These are phyloP conservation scores for Nymphalis polychloros DNA, from an alignment of 2,888 invertebrate genomes.

Conservation along the genomic window DNA sequence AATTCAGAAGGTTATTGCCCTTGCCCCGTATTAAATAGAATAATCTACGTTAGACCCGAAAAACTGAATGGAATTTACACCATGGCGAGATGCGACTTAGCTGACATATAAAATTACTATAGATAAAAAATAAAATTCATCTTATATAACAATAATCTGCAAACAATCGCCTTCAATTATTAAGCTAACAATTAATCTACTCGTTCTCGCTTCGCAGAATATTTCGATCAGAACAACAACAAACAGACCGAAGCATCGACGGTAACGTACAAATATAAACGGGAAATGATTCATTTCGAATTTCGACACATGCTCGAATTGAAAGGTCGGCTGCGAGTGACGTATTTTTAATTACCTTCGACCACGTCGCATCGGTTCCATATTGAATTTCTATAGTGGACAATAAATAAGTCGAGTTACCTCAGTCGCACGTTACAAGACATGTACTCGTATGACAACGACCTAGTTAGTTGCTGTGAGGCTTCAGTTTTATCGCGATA, in stretches of 20 bases:
- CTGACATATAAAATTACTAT: too few relatives aligned
- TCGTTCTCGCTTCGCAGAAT: constrained; percentile 38
- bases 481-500: constrained; percentile 1
- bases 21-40: too few relatives aligned
- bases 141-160: not conserved
- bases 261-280: constrained; percentile 68
- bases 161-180: constrained; percentile 20
- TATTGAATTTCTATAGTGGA: constrained; percentile 76
- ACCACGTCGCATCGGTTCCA: constrained; percentile 65
- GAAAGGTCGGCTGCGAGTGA: constrained; percentile 79
- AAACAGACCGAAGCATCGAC: constrained; percentile 46
- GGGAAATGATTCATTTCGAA: constrained; percentile 77
- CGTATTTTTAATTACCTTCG: constrained; percentile 80
- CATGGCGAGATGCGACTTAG: too few relatives aligned
- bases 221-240: constrained; percentile 50
- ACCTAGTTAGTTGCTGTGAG: constrained; percentile 33
- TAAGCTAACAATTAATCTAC: constrained; percentile 41
- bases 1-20: too few relatives aligned
- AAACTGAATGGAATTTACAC: too few relatives aligned
- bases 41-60: too few relatives aligned
- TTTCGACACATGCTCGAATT: constrained; percentile 78
- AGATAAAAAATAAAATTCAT: not conserved
- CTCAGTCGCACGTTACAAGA: constrained; percentile 40
- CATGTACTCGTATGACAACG: constrained; percentile 35
- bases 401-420: constrained; percentile 66